phyloP scores from a whole-genome alignment of 2,797 vertebrate genomes.

The Xenentodon cancila region DNA sequence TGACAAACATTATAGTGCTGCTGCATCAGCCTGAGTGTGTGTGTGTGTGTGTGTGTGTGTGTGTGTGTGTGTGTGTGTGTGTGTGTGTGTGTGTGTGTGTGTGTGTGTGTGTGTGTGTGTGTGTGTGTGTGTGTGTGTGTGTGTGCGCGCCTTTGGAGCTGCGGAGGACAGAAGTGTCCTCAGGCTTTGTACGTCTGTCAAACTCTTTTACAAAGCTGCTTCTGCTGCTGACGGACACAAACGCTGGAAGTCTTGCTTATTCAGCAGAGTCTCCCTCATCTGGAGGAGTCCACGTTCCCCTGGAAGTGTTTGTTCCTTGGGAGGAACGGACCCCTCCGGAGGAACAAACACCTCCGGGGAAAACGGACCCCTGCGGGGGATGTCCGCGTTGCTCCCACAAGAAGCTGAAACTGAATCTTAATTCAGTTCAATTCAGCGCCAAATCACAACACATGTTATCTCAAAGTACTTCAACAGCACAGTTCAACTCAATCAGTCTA shows the following conservation, averaged over 20 bases:
- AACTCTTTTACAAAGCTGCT: conserved; percentile 16
- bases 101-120: background rate
- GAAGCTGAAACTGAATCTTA: too few species aligned
- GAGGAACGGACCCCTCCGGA: too few species aligned
- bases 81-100: conserved; percentile 12
- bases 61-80: conserved; percentile 11
- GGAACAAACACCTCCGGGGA: too few species aligned
- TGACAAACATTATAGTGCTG: background rate
- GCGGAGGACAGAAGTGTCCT: background rate
- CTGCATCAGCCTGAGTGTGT: background rate
- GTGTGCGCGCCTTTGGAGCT: background rate
- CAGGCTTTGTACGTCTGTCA: background rate
- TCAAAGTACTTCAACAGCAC: too few species aligned
- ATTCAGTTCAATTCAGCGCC: too few species aligned
- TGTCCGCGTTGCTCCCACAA: too few species aligned
- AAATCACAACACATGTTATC: too few species aligned
- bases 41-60: background rate
- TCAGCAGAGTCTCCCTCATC: conserved; percentile 8
- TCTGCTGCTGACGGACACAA: conserved; percentile 32
- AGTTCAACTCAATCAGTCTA: too few species aligned
- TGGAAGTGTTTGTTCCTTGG: too few species aligned
- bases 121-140: conserved; percentile 12
- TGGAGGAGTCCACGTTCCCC: background rate
- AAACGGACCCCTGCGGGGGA: too few species aligned
- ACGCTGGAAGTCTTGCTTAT: conserved; percentile 27